Evolutionary conservation across 2,888 invertebrate species (phyloP), one percentile per base, ranked within the genome.

Genomic region (Clusia tigrina): DNA sequence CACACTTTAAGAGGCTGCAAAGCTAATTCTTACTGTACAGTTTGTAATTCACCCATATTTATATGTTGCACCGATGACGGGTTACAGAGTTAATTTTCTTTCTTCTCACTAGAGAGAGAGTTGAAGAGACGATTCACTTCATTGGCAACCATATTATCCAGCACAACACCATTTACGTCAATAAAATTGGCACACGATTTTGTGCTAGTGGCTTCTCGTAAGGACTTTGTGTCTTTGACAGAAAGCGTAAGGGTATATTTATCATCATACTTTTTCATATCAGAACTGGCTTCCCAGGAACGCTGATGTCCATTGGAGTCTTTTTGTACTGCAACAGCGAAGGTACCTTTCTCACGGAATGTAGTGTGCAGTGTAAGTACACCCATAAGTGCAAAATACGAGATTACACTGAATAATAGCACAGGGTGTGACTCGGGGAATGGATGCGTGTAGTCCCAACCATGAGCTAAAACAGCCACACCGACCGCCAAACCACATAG

Each of bases 361-460:
- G 94, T 93, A 2, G 96, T 96, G 83, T 98, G 98, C 12, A 97
- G 81, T 2, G 97, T 96, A 54, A 98, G 86, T 55, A 97, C 87
- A 54, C 92, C 94, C 95, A 97, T 97, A 75, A 97, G 87, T 20
- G 95, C 84, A 81, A 98, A 98, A 81, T 98, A 98, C 22, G 91
- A 89, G 1, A 89, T 87, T 25, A 95, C 95, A 78, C 94, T 94
- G 64, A 91, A 87, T 62, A 94, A 89, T 23, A 95, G 86, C 26
- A 94, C 89, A 57, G 92, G 88, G 78, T 93, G 92, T 23, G 98
- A 98, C 74, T 91, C 89, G 25, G 99, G 99, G 81, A 98, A 99
- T 55, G 99, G 98, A 83, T 95, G 92, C 22, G 96, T 86, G 81
- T 92, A 98, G 84, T 99, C 99, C 94, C 96, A 99, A 17, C 94